Conservation (phyloP, 2,888 invertebrate genomes). For the Conops quadrifasciatus region DNA sequence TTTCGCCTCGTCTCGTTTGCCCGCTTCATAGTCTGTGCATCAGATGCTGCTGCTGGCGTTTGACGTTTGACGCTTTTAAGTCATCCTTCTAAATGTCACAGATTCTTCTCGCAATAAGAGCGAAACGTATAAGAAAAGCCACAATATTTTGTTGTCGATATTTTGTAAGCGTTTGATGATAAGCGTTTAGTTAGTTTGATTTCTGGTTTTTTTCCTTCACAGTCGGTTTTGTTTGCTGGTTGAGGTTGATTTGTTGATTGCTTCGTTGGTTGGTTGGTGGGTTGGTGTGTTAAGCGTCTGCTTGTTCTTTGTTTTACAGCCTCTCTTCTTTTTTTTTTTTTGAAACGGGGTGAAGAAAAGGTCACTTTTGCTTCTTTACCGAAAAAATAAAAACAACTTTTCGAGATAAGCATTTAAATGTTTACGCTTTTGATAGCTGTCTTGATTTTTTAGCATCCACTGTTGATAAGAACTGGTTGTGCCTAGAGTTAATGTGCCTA, state of each 20-base stretch:
- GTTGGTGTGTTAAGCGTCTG: neutral
- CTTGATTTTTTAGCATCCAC: conserved; percentile 9
- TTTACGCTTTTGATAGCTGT: neutral
- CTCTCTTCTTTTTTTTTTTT: conserved; percentile 3
- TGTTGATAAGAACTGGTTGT: conserved; percentile 1
- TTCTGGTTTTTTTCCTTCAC: neutral
- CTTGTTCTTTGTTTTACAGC: neutral
- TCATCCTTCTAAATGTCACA: conserved; percentile 40
- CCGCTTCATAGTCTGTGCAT: neutral
- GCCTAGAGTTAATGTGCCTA: too few relatives aligned
- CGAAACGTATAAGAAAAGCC: neutral
- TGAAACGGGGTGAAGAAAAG: conserved; percentile 13
- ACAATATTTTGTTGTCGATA: neutral
- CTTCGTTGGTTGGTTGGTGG: neutral
- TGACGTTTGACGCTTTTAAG: conserved; percentile 38
- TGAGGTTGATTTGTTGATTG: neutral
- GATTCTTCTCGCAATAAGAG: conserved; percentile 27
- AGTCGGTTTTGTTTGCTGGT: conserved; percentile 11
- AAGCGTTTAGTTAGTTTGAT: conserved; percentile 18
- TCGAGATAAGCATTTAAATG: conserved; percentile 24
- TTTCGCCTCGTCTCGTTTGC: too few relatives aligned
- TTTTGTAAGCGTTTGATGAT: conserved; percentile 21
- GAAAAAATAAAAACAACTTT: neutral
- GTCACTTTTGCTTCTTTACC: conserved; percentile 22
- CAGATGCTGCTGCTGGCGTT: neutral